phyloP scores from a whole-genome alignment of 1,140 invertebrate genomes.

The Ptiloglossa arizonensis region DNA sequence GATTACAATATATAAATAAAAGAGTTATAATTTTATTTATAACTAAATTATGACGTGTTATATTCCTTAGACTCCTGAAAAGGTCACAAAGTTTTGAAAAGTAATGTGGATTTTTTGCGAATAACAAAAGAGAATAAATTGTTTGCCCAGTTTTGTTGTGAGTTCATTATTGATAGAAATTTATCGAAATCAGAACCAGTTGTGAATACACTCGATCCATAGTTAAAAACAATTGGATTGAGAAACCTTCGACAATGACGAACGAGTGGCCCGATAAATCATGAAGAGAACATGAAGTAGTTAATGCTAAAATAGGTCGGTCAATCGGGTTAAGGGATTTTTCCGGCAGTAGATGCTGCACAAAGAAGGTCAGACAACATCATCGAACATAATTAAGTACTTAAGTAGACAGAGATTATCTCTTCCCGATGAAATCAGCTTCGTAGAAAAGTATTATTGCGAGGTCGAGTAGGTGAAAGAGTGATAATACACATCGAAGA shows the following conservation, averaged over 20 bases:
- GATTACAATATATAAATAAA: no score
- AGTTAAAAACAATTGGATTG: background rate
- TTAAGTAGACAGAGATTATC: conserved; percentile 22
- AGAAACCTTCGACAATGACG: background rate
- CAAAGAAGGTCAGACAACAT: conserved; percentile 23
- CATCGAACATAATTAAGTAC: conserved; percentile 23
- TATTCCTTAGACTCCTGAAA: no score
- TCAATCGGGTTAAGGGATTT: conserved; percentile 29
- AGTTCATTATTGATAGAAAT: background rate
- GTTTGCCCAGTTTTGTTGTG: no score
- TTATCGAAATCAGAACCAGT: background rate
- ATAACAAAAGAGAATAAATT: no score
- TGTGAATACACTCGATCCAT: background rate
- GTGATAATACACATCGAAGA: no score
- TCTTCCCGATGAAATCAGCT: background rate
- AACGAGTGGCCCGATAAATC: conserved; percentile 1
- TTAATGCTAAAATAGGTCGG: conserved; percentile 32
- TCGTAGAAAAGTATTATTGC: background rate
- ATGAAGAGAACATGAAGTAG: conserved; percentile 25
- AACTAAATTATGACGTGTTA: no score
- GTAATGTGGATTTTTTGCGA: no score
- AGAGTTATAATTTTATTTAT: no score
- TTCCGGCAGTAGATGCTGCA: conserved; percentile 1
- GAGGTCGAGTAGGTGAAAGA: background rate
- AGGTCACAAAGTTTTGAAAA: no score